Evolutionary conservation across 2,113 vertebrate species (phyloP).

Genomic region (Neolamprologus toae): DNA sequence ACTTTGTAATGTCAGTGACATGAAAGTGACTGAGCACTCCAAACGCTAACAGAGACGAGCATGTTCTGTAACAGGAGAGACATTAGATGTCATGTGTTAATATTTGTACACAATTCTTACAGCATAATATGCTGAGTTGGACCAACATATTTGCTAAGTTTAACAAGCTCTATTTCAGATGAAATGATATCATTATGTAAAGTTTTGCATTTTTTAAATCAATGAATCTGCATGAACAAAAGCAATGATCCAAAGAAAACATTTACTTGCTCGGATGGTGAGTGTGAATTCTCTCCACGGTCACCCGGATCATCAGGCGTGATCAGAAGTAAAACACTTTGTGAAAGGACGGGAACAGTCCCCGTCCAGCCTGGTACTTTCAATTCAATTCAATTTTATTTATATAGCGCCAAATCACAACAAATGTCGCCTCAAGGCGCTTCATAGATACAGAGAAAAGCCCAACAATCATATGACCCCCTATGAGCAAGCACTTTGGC

Average conservation of each 20-base stretch:
- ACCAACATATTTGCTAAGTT: background rate
- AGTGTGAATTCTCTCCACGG: background rate
- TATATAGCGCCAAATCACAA: no score
- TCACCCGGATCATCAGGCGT: background rate
- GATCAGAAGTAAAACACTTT: background rate
- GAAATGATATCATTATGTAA: background rate
- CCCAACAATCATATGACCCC: no score
- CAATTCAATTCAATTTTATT: no score
- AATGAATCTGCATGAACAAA: background rate
- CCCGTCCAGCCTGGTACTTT: background rate
- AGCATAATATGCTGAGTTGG: background rate
- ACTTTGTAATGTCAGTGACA: background rate
- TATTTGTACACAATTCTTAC: background rate
- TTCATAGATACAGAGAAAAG: no score
- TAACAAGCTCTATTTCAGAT: background rate
- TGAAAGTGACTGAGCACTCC: background rate
- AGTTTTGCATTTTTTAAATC: background rate
- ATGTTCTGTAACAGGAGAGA: background rate
- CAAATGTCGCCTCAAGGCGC: no score
- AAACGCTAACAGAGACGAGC: background rate
- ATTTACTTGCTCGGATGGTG: fast-evolving
- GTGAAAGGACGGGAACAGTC: background rate
- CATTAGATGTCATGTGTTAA: background rate
- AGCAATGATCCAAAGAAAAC: background rate
- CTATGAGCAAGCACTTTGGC: no score